Evolutionary conservation across 2,113 vertebrate species (phyloP), one percentile per base, ranked within the genome.

Genomic region (Ageneiosus marmoratus): DNA sequence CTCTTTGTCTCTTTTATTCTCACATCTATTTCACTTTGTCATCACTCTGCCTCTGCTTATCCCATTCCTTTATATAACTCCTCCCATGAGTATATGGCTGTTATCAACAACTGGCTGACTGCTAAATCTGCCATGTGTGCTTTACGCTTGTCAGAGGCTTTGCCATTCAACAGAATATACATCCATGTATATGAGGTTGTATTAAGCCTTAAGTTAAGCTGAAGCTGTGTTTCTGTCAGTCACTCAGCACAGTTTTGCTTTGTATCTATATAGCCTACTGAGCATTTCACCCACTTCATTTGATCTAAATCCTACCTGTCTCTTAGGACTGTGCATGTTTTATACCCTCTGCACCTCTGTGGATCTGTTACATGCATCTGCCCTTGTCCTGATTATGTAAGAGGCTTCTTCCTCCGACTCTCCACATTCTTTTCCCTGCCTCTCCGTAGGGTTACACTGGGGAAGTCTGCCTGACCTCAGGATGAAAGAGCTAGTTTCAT

Each of bases 301-400:
- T 48, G 32, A 77, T 76, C 67, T 78, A 67, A 79, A 69, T 79
- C n/a, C 77, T 82, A 24, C 44, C 56, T 11, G 65, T 81, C 86
- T 82, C 79, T 16, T 11, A 53, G 34, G 85, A 60, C 62, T 6
- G 63, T 24, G 60, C 79, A 41, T 80, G 70, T 82, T 81, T 81
- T 72, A 84, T 60, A 58, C 50, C 77, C 77, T 77, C n/a, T 55
- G 65, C 51, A 67, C 63, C 15, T 56, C n/a, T 44, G 46, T 24
- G 22, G 55, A 55, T 83, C 86, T 87, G 86, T 77, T 85, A 85
- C 62, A 87, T 44, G 53, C 86, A 85, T 87, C 83, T 82, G 48
- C n/a, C 63, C 56, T 53, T 50, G 77, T 65, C 55, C 41, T 69
- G 78, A 50, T 74, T 34, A 76, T 24, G 73, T 76, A 32, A 83